These are phyloP conservation scores for Cydia amplana DNA, from an alignment of 1,140 invertebrate genomes.

Conservation along the genomic window DNA sequence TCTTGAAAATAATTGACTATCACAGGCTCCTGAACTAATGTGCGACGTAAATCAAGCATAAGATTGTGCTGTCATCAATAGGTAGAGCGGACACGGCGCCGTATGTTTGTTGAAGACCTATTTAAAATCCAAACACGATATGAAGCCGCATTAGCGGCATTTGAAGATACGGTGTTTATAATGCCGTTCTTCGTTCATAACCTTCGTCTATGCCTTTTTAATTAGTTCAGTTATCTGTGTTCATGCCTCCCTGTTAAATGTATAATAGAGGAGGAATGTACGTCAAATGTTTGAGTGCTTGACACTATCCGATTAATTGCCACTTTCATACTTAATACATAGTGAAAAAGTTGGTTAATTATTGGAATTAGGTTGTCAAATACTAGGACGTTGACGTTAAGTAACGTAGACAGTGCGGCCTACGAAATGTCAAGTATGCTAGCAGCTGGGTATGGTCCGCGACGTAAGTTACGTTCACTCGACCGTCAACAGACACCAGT, in stretches of 20 bases:
- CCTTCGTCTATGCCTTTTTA: neutral
- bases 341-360: neutral
- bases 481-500: slow-evolving; percentile 19
- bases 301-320: neutral
- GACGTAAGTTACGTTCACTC: slow-evolving; percentile 1
- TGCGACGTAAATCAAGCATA: neutral
- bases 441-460: neutral
- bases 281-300: neutral
- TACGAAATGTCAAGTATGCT: neutral
- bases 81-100: neutral
- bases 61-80: neutral
- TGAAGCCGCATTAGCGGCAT: neutral
- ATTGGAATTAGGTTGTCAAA: neutral
- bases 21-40: neutral
- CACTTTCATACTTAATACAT: neutral
- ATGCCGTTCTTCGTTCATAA: neutral
- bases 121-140: neutral
- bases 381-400: neutral
- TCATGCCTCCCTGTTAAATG: neutral
- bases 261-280: neutral
- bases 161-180: neutral
- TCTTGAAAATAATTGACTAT: neutral
- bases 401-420: neutral
- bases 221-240: neutral
- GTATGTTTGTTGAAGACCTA: neutral